Evolutionary conservation across 1,140 invertebrate species (phyloP).

Genomic region (Dinoponera quadriceps): DNA sequence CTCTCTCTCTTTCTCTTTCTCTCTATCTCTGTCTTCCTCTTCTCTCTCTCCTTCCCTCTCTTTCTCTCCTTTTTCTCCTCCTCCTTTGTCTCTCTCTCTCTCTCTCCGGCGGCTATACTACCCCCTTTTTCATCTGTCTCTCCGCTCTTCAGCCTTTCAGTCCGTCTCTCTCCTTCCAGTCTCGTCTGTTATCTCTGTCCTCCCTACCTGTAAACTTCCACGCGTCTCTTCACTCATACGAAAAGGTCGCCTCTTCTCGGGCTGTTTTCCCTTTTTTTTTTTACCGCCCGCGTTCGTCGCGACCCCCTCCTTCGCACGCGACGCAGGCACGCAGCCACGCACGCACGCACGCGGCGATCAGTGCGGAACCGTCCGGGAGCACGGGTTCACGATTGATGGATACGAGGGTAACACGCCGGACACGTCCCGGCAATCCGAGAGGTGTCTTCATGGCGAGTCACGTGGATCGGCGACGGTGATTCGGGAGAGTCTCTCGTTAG

Average conservation of each 20-base stretch:
- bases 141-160: slow-evolving; percentile 45
- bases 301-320: slow-evolving; percentile 30
- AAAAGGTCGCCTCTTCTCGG: slow-evolving; percentile 51
- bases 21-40: slow-evolving; percentile 43
- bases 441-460: slow-evolving; percentile 62
- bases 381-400: slow-evolving; percentile 35
- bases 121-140: slow-evolving; percentile 34
- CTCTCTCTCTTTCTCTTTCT: slow-evolving; percentile 59
- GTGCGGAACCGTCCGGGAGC: background rate
- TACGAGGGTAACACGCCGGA: slow-evolving; percentile 4
- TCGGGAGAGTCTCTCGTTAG: slow-evolving; percentile 28
- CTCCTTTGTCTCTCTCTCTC: slow-evolving; percentile 47
- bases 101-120: slow-evolving; percentile 54
- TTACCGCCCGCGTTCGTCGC: background rate
- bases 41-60: slow-evolving; percentile 26
- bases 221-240: slow-evolving; percentile 35
- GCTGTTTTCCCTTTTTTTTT: slow-evolving; percentile 51
- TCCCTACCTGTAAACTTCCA: slow-evolving; percentile 26
- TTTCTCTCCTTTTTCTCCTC: slow-evolving; percentile 60
- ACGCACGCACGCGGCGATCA: background rate
- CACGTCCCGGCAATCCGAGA: slow-evolving; percentile 31
- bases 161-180: background rate
- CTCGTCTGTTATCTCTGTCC: slow-evolving; percentile 19
- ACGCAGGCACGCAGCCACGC: background rate
- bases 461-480: slow-evolving; percentile 67